These are phyloP conservation scores for Drosophila kanekoi DNA, from an alignment of 2,888 invertebrate species.

Conservation along the genomic window DNA sequence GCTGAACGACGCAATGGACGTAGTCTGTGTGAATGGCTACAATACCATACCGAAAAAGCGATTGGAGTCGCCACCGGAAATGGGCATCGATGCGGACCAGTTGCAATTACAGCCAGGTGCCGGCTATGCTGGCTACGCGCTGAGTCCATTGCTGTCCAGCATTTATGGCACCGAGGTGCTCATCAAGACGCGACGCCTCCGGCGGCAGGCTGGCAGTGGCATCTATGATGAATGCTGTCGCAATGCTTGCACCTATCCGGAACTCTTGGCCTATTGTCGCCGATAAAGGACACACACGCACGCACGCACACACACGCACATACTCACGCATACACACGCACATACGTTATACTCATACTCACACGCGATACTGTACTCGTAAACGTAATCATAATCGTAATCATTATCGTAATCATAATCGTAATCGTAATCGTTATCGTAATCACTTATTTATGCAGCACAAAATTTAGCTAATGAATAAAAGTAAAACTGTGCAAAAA, in stretches of 20 bases:
- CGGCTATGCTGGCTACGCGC: slow-evolving; percentile 28
- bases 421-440: slow-evolving; percentile 61
- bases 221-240: slow-evolving; percentile 76
- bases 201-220: slow-evolving; percentile 48
- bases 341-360: slow-evolving; percentile 5
- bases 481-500: slow-evolving; percentile 74
- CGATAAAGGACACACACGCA: slow-evolving; percentile 21
- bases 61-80: background rate
- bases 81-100: background rate
- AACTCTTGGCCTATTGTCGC: slow-evolving; percentile 70
- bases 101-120: background rate
- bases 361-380: slow-evolving; percentile 23
- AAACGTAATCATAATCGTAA: slow-evolving; percentile 24
- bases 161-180: slow-evolving; percentile 60
- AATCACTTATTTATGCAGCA: slow-evolving; percentile 78
- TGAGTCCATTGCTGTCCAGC: slow-evolving; percentile 59
- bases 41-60: slow-evolving; percentile 51
- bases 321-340: slow-evolving; percentile 10
- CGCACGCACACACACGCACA: background rate
- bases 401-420: slow-evolving; percentile 33
- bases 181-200: slow-evolving; percentile 61
- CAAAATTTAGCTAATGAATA: slow-evolving; percentile 78
- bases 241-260: slow-evolving; percentile 62
- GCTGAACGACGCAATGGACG: slow-evolving; percentile 62
- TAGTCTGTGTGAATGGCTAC: slow-evolving; percentile 67